phyloP scores from a whole-genome alignment of 2,888 invertebrate genomes.

The Cantharis nigra region DNA sequence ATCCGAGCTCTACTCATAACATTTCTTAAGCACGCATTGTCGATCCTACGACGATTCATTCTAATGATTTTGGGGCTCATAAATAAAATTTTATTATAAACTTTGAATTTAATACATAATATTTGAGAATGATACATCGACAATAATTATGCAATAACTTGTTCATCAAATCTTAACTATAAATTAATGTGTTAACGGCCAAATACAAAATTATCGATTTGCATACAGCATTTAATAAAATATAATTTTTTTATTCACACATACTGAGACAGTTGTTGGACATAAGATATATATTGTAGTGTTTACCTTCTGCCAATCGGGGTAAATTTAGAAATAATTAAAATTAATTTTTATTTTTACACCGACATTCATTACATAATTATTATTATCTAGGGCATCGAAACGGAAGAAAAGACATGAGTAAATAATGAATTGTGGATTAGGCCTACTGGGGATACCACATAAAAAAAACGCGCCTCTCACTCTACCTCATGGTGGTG shows the following conservation, averaged over 20 bases:
- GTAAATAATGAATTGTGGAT: no score
- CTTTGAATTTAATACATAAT: not conserved
- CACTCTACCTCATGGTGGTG: no score
- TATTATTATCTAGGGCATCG: no score
- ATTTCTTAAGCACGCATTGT: slow-evolving; percentile 18
- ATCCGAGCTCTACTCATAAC: not conserved
- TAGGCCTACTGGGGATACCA: no score
- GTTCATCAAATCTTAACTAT: not conserved
- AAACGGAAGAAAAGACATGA: no score
- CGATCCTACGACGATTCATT: slow-evolving; percentile 5
- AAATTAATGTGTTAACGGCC: not conserved
- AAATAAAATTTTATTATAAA: slow-evolving; percentile 4
- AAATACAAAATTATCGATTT: not conserved
- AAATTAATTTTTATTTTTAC: no score
- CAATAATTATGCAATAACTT: not conserved
- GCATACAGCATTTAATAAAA: not conserved
- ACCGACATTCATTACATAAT: no score
- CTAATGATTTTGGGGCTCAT: slow-evolving; percentile 5
- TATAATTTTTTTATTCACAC: not conserved
- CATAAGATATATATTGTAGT: not conserved
- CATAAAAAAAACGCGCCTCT: no score
- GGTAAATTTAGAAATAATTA: no score
- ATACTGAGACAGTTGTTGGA: no score
- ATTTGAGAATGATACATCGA: not conserved
- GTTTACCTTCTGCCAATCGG: not conserved